A percentile compares a stretch with the other conserved stretches of the same genome.
Evolutionary conservation across 2,113 vertebrate genomes (phyloP).

Genomic region (Oncorhynchus gorbuscha): DNA sequence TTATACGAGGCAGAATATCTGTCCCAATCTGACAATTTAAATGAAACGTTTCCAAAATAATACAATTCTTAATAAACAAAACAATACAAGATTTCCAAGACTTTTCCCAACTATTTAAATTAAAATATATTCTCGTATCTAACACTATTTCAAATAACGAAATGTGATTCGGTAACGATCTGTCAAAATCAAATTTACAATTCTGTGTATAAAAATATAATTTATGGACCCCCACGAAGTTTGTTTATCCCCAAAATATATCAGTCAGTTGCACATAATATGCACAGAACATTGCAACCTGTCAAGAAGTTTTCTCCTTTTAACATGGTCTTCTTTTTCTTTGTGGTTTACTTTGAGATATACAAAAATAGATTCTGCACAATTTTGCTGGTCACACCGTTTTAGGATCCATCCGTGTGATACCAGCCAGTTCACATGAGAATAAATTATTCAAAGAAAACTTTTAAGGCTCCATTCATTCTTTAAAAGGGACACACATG

Average conservation of each 20-base stretch:
- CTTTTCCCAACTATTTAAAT: constrained; percentile 93
- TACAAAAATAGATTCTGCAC: constrained; percentile 99
- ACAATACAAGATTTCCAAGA: constrained; percentile 78
- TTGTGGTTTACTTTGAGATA: constrained; percentile 70
- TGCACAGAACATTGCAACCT: constrained; percentile 72
- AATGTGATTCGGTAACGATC: constrained; percentile 98
- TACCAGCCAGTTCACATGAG: constrained; percentile 82
- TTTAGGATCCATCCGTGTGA: constrained; percentile 79
- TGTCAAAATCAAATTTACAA: constrained; percentile 99
- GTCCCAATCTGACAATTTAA: constrained; percentile 77
- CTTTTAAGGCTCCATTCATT: constrained; percentile 98
- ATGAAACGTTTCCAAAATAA: constrained; percentile 78
- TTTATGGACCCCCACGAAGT: constrained; percentile 91
- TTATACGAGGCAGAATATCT: constrained; percentile 79
- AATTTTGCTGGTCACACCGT: constrained; percentile 81
- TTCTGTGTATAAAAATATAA: constrained; percentile 99
- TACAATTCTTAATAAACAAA: constrained; percentile 69
- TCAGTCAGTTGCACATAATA: constrained; percentile 76
- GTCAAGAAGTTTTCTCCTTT: constrained; percentile 62
- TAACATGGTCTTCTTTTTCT: constrained; percentile 55
- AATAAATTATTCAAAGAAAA: constrained; percentile 99
- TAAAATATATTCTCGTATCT: constrained; percentile 99
- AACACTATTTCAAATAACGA: constrained; percentile 99
- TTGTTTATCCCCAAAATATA: constrained; percentile 78
- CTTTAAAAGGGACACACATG: constrained; percentile 90